Evolutionary conservation across 1,140 invertebrate species (phyloP), one percentile per base, ranked within the genome.

Genomic region (Acromyrmex charruanus): DNA sequence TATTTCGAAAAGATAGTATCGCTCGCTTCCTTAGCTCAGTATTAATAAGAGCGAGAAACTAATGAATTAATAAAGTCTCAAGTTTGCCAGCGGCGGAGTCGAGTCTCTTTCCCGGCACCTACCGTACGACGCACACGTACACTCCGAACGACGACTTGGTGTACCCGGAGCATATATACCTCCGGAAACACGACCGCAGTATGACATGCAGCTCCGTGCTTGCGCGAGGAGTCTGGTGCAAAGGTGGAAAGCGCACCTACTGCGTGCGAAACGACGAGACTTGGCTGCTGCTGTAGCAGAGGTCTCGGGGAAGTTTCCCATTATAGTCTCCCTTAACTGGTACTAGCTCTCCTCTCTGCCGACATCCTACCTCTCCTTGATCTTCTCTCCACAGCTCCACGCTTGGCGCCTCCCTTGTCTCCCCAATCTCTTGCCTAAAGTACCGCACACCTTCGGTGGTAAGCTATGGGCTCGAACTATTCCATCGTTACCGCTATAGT

Each of bases 251-350:
- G 61, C 55, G 74, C 87, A 89, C 84, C 18, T 44, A 84, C 59
- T 58, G 85, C 85, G 79, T 85, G 77, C 88, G 85, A 91, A 89
- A 89, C 85, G 81, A 85, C 85, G 66, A 85, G 72, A 89, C 85
- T 87, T 85, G 85, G 74, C 77, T 90, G 77, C 87, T 86, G 86
- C 58, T 74, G 80, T 80, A 74, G 77, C 86, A 63, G 58, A 77
- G 72, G 77, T 88, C 89, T 87, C 80, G 81, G 77, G 65, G 80
- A 92, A 92, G 89, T 89, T 92, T 89, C 87, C 86, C 82, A 91
- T 92, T 92, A 93, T 93, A 91, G 90, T 91, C 91, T 88, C 77
- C 77, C 80, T 88, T 87, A 88, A 91, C 79, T 86, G 84, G 59
- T 63, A 72, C 84, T 80, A 61, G 59, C 59, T 72, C 77, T 58